Conservation (phyloP, 2,797 vertebrate species). For the Gymnoscopelus microlampas region DNA sequence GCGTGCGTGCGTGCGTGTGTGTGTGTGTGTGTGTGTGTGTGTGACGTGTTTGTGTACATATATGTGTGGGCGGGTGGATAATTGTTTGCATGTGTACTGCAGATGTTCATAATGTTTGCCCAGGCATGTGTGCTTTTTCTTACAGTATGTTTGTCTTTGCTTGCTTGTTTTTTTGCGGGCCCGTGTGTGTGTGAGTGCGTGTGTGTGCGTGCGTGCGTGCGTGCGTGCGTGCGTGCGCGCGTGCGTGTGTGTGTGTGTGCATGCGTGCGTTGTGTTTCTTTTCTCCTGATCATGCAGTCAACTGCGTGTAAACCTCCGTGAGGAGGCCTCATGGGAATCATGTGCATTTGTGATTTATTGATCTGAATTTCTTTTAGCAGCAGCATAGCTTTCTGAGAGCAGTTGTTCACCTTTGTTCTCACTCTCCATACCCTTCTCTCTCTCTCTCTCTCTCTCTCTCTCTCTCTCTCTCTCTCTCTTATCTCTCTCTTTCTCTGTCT, state of each 20-base stretch:
- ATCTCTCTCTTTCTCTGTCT: conserved; percentile 27
- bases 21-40: not conserved
- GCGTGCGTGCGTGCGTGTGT: conserved; percentile 16
- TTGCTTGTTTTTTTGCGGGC: conserved; percentile 2
- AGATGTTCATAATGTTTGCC: conserved; percentile 21
- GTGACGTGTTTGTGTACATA: not conserved
- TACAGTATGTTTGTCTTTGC: conserved; percentile 37
- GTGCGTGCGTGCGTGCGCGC: conserved; percentile 28
- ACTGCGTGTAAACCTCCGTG: conserved; percentile 59
- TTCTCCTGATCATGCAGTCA: conserved; percentile 63
- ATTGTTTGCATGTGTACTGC: not conserved
- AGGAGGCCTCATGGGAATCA: conserved; percentile 65
- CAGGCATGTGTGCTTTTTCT: conserved; percentile 4
- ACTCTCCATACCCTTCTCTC: conserved; percentile 27
- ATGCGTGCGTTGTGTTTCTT: conserved; percentile 28
- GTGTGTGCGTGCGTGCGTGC: conserved; percentile 18
- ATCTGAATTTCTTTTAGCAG: conserved; percentile 75
- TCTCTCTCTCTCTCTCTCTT: conserved; percentile 25
- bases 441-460: conserved; percentile 2
- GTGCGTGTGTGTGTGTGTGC: conserved; percentile 20
- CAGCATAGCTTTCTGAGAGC: conserved; percentile 65
- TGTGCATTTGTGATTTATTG: conserved; percentile 80
- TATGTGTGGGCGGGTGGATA: not conserved
- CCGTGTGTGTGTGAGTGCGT: conserved; percentile 17
- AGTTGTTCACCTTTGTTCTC: conserved; percentile 72